Percentiles rank a stretch among this genome's conserved stretches.
These are phyloP conservation scores for Periparus ater DNA, from an alignment of 2,797 vertebrate species.

Conservation along the genomic window DNA sequence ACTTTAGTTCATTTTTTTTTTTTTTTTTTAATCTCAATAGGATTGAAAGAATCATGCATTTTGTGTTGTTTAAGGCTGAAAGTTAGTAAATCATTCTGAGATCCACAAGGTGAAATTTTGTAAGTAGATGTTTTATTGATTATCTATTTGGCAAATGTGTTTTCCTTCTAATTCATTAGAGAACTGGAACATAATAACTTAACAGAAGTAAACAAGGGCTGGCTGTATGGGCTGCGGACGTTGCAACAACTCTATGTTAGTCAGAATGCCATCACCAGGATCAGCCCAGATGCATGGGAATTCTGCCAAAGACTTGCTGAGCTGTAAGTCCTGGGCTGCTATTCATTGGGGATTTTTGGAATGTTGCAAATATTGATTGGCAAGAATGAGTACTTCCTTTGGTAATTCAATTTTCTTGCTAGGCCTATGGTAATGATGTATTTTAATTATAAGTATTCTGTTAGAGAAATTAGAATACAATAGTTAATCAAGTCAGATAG, in stretches of 20 bases:
- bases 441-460: background rate
- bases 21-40: background rate
- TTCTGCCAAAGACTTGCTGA: conserved; percentile 96
- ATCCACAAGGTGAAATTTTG: background rate
- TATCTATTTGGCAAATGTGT: conserved; percentile 22
- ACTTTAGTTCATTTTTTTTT: background rate
- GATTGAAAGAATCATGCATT: background rate
- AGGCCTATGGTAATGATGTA: background rate
- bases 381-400: background rate
- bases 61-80: background rate
- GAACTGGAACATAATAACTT: conserved; percentile 97
- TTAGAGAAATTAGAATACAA: background rate
- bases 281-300: conserved; percentile 96
- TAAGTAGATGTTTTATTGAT: background rate
- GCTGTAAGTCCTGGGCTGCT: conserved; percentile 84
- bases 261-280: conserved; percentile 89
- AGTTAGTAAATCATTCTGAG: background rate
- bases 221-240: conserved; percentile 93
- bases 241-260: conserved; percentile 87
- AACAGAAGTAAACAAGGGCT: conserved; percentile 96
- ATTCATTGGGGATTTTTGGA: conserved; percentile 4
- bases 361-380: background rate
- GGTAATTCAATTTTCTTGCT: background rate
- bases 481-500: background rate
- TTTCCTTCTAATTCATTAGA: conserved; percentile 73